Percentiles rank a stretch among this genome's conserved stretches.
These are phyloP conservation scores for Lasioglossum figueresi DNA, from an alignment of 2,888 invertebrate genomes.

Conservation along the genomic window DNA sequence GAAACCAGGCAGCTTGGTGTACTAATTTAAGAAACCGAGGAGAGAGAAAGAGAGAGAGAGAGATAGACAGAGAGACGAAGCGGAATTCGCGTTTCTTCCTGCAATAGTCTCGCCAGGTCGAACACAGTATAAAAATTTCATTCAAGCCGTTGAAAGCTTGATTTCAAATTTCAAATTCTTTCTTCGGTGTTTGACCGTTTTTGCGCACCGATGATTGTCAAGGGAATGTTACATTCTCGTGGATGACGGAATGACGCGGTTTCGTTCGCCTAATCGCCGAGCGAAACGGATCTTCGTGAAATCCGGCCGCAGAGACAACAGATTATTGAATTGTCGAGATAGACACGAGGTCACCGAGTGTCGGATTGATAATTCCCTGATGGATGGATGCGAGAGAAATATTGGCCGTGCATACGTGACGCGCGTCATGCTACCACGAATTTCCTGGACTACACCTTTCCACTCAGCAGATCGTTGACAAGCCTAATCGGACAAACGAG, in stretches of 20 bases:
- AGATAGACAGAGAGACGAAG: too few species aligned
- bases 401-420: constrained; percentile 44
- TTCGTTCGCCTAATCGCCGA: neutral
- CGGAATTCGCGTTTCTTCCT: neutral
- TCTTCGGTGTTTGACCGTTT: neutral
- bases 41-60: too few species aligned
- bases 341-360: constrained; percentile 36
- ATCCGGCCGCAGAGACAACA: neutral
- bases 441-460: constrained; percentile 34
- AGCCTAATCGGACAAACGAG: neutral
- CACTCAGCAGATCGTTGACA: neutral
- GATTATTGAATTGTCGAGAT: constrained; percentile 24
- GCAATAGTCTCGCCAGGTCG: neutral
- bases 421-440: constrained; percentile 32
- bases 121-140: neutral
- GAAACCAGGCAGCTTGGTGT: neutral
- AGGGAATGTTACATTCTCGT: neutral
- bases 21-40: constrained; percentile 6
- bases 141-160: neutral
- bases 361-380: constrained; percentile 26
- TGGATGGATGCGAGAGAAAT: constrained; percentile 5
- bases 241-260: neutral
- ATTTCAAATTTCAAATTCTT: neutral
- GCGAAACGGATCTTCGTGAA: constrained; percentile 3
- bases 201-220: neutral